Base-by-base conservation (phyloP, 2,888 invertebrate species). In the Neoaliturus tenellus region DNA sequence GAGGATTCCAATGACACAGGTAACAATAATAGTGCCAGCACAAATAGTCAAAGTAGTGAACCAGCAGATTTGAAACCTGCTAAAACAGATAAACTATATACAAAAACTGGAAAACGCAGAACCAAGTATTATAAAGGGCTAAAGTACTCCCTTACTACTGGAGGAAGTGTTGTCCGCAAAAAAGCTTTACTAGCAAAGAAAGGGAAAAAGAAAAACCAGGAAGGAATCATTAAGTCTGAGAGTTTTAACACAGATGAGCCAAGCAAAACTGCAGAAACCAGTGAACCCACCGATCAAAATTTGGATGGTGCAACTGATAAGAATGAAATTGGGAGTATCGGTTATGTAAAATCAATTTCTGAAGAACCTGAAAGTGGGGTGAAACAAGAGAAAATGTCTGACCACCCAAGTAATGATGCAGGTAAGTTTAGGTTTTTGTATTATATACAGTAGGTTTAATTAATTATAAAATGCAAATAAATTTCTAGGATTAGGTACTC, bases 91-190 rank as follows among this genome's bases (percentile, higher is more conserved):
- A 83, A 85, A 83, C 58, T 67, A 17, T 84, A 85, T 73, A 87
- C 86, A n/a, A 87, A 86, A 78, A 87, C 87, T 33, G 86, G 87
- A 5, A 87, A 87, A 81, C 84, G 86, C 51, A 83, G 86, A 20
- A 86, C 87, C 67, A 86, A 86, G 58, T 86, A 87, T 41, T 88
- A 84, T 55, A 86, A 85, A 84, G 88, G 88, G 23, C 83, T 88
- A 25, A 85, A 86, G 25, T 88, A 88, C 75, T 87, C 88, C 5
- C 86, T 88, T 31, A 86, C 84, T 75, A 86, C 83, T 80, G 85
- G 86, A 14, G 84, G 83, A 67, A 85, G 80, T 73, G 82, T 73
- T 23, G 71, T 73, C 35, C 58, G 75, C 39, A 31, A 85, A 85
- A 78, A 85, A 84, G 33, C 44, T 39, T 55, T 69, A 31, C 31